Percentiles rank a stretch among this genome's conserved stretches.
phyloP scores from a whole-genome alignment of 1,140 invertebrate species.

The Anoplolepis gracilipes region DNA sequence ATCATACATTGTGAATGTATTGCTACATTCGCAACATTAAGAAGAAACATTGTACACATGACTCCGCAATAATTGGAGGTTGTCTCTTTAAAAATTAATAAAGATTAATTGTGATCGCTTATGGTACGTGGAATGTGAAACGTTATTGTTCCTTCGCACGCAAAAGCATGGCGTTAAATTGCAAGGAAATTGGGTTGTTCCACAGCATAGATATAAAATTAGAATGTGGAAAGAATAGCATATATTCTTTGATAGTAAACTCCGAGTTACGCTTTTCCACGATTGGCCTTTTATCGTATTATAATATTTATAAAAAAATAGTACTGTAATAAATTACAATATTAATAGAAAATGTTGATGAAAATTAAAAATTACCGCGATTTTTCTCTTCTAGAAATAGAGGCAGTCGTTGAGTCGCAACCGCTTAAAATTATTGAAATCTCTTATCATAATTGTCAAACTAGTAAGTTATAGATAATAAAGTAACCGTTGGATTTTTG shows the following conservation, averaged over 20 bases:
- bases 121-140: slow-evolving; percentile 19
- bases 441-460: background rate
- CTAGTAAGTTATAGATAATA: background rate
- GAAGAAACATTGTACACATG: background rate
- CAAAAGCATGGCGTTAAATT: slow-evolving; percentile 27
- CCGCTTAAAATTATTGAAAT: background rate
- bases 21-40: background rate
- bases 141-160: background rate
- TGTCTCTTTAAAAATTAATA: background rate
- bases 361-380: background rate
- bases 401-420: background rate
- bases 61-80: background rate
- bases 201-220: slow-evolving; percentile 25
- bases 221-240: slow-evolving; percentile 38
- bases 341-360: background rate
- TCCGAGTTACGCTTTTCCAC: background rate
- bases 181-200: slow-evolving; percentile 41
- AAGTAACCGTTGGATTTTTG: background rate
- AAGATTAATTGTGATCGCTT: background rate
- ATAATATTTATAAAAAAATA: background rate
- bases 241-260: background rate
- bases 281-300: background rate
- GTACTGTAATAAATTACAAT: background rate
- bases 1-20: background rate
- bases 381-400: background rate